Conservation (phyloP, 2,113 vertebrate species). For the Euleptes europaea region DNA sequence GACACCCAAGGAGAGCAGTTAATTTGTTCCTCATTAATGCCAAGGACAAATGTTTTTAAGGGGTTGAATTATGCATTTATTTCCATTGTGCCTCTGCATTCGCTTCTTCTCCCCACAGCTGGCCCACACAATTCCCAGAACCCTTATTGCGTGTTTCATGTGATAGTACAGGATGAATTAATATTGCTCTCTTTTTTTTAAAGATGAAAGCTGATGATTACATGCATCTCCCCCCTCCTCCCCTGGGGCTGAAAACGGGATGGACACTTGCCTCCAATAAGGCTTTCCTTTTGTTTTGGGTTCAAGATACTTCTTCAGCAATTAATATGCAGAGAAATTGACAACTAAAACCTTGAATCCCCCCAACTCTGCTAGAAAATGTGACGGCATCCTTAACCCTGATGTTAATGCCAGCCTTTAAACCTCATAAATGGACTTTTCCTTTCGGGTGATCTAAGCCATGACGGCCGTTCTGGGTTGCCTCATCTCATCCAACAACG, state of each 20-base stretch:
- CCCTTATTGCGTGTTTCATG: slow-evolving; percentile 67
- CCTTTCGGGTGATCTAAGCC: neutral
- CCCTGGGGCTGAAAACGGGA: slow-evolving; percentile 35
- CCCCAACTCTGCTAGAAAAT: slow-evolving; percentile 18
- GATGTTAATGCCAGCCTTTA: accelerated
- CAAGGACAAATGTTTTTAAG: slow-evolving; percentile 77
- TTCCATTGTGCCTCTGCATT: slow-evolving; percentile 66
- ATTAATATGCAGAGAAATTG: slow-evolving; percentile 8
- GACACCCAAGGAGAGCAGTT: slow-evolving; percentile 82
- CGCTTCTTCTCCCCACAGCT: slow-evolving; percentile 60
- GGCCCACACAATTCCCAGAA: slow-evolving; percentile 65
- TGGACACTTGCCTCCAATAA: slow-evolving; percentile 53
- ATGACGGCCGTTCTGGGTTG: neutral
- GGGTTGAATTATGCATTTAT: slow-evolving; percentile 75
- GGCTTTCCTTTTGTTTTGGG: slow-evolving; percentile 1
- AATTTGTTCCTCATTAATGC: slow-evolving; percentile 84
- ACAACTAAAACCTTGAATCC: neutral
- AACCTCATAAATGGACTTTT: neutral
- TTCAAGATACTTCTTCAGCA: neutral
- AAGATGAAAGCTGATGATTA: slow-evolving; percentile 67
- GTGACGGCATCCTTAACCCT: neutral
- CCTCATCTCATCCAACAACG: neutral
- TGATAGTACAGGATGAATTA: slow-evolving; percentile 61
- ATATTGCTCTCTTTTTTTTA: slow-evolving; percentile 52
- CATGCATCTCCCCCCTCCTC: slow-evolving; percentile 54